Conservation (phyloP, 2,797 vertebrate genomes). For the Knipowitschia caucasica region DNA sequence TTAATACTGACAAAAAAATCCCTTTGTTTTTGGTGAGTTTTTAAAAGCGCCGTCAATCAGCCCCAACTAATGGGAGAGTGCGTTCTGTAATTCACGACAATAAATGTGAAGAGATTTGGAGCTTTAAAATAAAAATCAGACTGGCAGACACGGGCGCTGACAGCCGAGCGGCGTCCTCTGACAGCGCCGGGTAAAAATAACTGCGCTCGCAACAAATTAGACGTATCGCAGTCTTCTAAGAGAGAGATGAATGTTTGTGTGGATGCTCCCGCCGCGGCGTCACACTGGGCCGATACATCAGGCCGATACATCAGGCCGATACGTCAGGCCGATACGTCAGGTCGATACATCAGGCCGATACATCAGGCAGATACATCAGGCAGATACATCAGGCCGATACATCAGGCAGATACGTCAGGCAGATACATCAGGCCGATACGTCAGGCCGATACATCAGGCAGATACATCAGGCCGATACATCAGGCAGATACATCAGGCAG, state of each 20-base stretch:
- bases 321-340: slow-evolving; percentile 75
- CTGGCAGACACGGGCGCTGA: slow-evolving; percentile 68
- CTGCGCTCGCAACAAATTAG: slow-evolving; percentile 80
- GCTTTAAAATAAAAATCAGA: slow-evolving; percentile 79
- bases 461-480: no score
- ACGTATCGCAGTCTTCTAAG: slow-evolving; percentile 83
- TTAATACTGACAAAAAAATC: slow-evolving; percentile 57
- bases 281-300: slow-evolving; percentile 74
- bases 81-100: slow-evolving; percentile 77
- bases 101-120: slow-evolving; percentile 77
- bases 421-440: no score
- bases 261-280: slow-evolving; percentile 77
- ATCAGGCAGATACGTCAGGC: no score
- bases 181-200: slow-evolving; percentile 84
- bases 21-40: slow-evolving; percentile 68
- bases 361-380: no score
- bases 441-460: no score
- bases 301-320: slow-evolving; percentile 77
- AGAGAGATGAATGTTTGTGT: slow-evolving; percentile 82
- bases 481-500: no score
- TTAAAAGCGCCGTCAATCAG: slow-evolving; percentile 74
- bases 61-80: slow-evolving; percentile 72
- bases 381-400: slow-evolving; percentile 77
- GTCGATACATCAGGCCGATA: slow-evolving; percentile 76
- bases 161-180: slow-evolving; percentile 80